A percentile compares a stretch with the other conserved stretches of the same genome.
Conservation (phyloP, 2,888 invertebrate genomes). For the Acronicta psi region DNA sequence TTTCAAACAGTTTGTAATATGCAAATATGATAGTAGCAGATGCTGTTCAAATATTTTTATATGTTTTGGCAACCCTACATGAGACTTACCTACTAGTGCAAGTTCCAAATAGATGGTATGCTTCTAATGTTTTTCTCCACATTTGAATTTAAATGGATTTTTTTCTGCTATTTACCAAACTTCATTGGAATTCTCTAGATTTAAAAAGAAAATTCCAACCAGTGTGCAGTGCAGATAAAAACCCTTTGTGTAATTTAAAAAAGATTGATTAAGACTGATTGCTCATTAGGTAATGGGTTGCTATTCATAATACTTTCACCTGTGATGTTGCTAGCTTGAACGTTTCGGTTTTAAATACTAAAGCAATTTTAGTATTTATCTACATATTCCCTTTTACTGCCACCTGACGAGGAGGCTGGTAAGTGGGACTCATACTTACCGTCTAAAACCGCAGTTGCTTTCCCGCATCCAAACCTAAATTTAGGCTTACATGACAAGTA, state of each 20-base stretch:
- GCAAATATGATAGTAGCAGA: not conserved
- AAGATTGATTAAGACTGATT: too few relatives aligned
- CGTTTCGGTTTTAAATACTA: too few relatives aligned
- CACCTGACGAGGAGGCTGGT: too few relatives aligned
- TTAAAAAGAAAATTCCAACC: not conserved
- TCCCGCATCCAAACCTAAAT: too few relatives aligned
- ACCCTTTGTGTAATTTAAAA: too few relatives aligned
- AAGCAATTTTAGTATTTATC: not conserved
- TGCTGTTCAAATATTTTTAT: conserved; percentile 1
- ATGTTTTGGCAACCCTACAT: conserved; percentile 1
- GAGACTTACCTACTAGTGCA: not conserved
- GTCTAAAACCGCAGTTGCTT: too few relatives aligned
- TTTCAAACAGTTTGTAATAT: not conserved
- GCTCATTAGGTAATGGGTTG: not conserved
- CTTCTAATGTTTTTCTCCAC: not conserved
- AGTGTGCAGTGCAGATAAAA: not conserved
- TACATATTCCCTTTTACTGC: too few relatives aligned
- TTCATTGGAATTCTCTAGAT: too few relatives aligned
- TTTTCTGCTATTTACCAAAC: not conserved
- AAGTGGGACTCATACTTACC: too few relatives aligned
- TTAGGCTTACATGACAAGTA: too few relatives aligned
- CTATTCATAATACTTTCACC: conserved; percentile 37
- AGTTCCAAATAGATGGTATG: not conserved
- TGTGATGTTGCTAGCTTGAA: conserved; percentile 19
- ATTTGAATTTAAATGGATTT: not conserved